Percentiles rank a stretch among this genome's conserved stretches.
phyloP scores from a whole-genome alignment of 1,140 invertebrate genomes.

The Trinorchestia longiramus region DNA sequence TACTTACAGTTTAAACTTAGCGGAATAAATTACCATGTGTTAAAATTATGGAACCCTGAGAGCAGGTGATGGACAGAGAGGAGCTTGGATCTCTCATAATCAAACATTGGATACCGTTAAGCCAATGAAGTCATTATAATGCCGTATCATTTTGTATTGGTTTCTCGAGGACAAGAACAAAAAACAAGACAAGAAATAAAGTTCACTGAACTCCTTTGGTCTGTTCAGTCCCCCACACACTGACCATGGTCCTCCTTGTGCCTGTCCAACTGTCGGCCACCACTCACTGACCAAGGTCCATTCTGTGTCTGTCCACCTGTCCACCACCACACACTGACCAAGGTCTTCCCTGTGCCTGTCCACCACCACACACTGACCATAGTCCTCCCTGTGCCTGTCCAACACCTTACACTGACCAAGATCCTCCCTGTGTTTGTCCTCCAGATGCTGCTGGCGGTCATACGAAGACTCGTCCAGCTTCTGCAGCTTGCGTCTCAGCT shows the following conservation, averaged over 20 bases:
- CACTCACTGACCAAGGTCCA: too few relatives aligned
- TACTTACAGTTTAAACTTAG: background rate
- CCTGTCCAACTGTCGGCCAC: too few relatives aligned
- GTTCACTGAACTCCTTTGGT: too few relatives aligned
- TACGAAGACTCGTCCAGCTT: slow-evolving; percentile 74
- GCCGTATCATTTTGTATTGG: too few relatives aligned
- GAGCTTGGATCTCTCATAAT: background rate
- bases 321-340: background rate
- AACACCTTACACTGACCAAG: slow-evolving; percentile 73
- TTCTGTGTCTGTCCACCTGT: background rate
- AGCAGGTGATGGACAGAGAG: too few relatives aligned
- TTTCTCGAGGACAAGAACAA: too few relatives aligned
- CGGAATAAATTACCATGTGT: too few relatives aligned
- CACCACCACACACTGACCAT: slow-evolving; percentile 71
- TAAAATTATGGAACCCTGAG: too few relatives aligned
- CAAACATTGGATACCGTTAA: too few relatives aligned
- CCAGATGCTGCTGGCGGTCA: slow-evolving; percentile 75
- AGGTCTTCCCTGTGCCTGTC: background rate
- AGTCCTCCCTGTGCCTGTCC: slow-evolving; percentile 74
- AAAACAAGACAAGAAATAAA: too few relatives aligned
- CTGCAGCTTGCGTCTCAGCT: slow-evolving; percentile 74
- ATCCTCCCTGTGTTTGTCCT: slow-evolving; percentile 74
- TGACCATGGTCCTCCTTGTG: slow-evolving; percentile 76
- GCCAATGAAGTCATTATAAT: too few relatives aligned
- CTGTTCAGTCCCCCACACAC: slow-evolving; percentile 37